Base-by-base conservation (phyloP, 2,888 invertebrate genomes). In the Vesta saturnalis region DNA sequence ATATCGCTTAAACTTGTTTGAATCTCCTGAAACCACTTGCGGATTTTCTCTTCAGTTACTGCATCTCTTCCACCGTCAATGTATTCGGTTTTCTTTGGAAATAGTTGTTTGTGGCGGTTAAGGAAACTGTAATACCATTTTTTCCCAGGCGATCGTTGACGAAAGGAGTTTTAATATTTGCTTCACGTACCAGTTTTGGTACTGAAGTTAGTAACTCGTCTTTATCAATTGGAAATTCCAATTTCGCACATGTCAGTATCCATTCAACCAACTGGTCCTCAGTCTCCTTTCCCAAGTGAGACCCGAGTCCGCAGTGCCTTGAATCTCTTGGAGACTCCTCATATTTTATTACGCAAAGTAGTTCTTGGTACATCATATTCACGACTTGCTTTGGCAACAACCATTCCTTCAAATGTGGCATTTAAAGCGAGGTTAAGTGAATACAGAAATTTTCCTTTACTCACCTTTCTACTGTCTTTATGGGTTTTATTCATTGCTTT, bases 221-320 rank as follows among this genome's bases (percentile, higher is more conserved):
- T 30, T 58, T 62, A 56, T 62, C 46, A 12, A 76, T 67, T 19
- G 73, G 70, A 67, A 76, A 74, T 6, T 70, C 74, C 60, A 62
- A 72, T 67, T 66, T 72, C 18, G 69, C 70, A 6, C 69, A 71
- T 14, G 60, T 64, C 19, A 39, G 39, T 39, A 39, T 12, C 39
- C 39, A 39, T 6, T n/a, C n/a, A 6, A 39, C 39, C n/a, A 39
- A 39, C n/a, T 12, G n/a, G 39, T 39, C n/a, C n/a, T 39, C 39
- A n/a, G 8, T 39, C 2, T 39, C 39, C n/a, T 39, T 39, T 6
- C 39, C 39, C 39, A 39, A 39, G 8, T n/a, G n/a, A 39, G 39
- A 39, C 8, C n/a, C 39, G n/a, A n/a, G 8, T n/a, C 39, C 39
- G n/a, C 39, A 39, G n/a, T 39, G 39, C 8, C 39, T 6, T 39